These are phyloP conservation scores for Neoaliturus tenellus DNA, from an alignment of 2,888 invertebrate genomes.

Conservation along the genomic window DNA sequence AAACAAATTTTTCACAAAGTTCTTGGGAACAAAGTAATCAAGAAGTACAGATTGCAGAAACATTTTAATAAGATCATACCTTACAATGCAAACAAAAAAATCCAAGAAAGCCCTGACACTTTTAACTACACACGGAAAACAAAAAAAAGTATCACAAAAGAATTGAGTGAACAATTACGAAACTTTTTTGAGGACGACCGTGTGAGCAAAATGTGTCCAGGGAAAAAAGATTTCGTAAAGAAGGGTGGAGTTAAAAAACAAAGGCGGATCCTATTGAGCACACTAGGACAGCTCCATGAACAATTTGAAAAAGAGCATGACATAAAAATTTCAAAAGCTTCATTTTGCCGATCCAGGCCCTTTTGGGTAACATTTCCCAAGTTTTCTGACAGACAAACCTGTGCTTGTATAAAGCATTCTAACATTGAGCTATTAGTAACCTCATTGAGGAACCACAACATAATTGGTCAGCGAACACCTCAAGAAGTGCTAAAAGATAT, in stretches of 20 bases:
- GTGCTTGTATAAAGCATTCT: background rate
- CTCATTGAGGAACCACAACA: background rate
- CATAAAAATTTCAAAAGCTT: background rate
- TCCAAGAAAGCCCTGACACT: too few relatives aligned
- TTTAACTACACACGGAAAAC: too few relatives aligned
- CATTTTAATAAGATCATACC: too few relatives aligned
- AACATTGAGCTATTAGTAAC: background rate
- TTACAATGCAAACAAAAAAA: too few relatives aligned
- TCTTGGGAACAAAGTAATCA: too few relatives aligned
- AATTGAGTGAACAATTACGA: too few relatives aligned
- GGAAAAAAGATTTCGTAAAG: background rate
- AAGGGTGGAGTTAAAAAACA: background rate
- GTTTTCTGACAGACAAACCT: background rate
- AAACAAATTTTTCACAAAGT: too few relatives aligned
- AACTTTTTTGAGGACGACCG: too few relatives aligned
- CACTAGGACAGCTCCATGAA: background rate
- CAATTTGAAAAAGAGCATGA: background rate
- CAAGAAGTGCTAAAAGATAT: background rate
- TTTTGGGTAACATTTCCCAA: constrained; percentile 1
- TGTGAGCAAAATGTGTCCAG: constrained; percentile 11
- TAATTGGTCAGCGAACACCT: background rate
- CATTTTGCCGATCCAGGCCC: background rate
- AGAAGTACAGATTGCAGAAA: too few relatives aligned
- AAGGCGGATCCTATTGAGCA: background rate
- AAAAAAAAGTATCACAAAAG: too few relatives aligned